These are phyloP conservation scores for Drosophila eohydei DNA, from an alignment of 2,888 invertebrate genomes.

Conservation along the genomic window DNA sequence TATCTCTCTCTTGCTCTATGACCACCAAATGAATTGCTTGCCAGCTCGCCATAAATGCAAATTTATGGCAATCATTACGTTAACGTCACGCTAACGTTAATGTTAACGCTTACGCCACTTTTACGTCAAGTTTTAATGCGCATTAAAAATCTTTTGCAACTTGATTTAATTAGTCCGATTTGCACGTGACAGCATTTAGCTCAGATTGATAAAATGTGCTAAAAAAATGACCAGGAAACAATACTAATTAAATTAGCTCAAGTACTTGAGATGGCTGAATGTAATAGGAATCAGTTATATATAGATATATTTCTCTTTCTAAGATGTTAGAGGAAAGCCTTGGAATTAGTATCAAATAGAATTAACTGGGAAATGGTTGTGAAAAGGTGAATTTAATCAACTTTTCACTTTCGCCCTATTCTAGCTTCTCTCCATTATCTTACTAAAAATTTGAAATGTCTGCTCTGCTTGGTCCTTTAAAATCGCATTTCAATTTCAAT, in stretches of 20 bases:
- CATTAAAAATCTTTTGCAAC: conserved; percentile 46
- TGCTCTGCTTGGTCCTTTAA: neutral
- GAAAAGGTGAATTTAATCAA: neutral
- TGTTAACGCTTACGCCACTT: conserved; percentile 30
- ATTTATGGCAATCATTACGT: conserved; percentile 71
- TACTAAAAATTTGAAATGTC: neutral
- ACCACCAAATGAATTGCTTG: conserved; percentile 57
- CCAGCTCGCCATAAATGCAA: conserved; percentile 65
- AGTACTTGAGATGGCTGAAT: neutral
- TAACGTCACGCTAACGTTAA: conserved; percentile 41
- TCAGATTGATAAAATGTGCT: neutral
- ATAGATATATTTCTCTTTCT: too few species aligned
- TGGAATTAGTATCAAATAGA: neutral
- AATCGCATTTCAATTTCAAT: conserved; percentile 4
- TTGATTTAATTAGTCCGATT: conserved; percentile 68
- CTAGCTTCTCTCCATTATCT: neutral
- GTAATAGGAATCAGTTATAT: neutral
- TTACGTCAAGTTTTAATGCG: conserved; percentile 56
- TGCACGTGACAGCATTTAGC: conserved; percentile 35
- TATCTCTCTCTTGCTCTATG: conserved; percentile 20
- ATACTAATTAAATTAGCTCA: neutral
- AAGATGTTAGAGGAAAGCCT: too few species aligned
- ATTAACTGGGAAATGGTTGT: neutral
- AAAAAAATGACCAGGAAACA: neutral
- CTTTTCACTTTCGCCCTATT: neutral